phyloP scores from a whole-genome alignment of 92 coral and sea anemone species.

The Epizoanthus ramosus region DNA sequence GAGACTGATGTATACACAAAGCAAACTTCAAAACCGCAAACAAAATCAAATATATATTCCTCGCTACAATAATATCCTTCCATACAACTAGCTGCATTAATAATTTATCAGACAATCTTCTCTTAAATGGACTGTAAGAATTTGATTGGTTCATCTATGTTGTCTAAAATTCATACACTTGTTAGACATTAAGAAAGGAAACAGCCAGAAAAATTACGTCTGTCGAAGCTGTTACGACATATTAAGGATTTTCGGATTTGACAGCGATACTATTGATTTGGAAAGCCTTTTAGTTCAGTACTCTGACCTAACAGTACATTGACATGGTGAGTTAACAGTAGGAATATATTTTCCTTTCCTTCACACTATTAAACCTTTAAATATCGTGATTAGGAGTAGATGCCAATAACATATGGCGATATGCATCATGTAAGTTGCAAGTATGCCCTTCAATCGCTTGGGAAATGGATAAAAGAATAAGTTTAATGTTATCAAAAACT shows the following conservation, averaged over 20 bases:
- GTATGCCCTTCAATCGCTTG: background rate
- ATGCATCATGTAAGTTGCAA: background rate
- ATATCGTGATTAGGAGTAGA: background rate
- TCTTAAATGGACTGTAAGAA: background rate
- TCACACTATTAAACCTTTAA: background rate
- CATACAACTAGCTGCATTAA: background rate
- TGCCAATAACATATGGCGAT: background rate
- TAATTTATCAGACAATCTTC: background rate
- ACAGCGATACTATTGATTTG: background rate
- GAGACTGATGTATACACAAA: background rate
- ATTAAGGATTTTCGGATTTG: background rate
- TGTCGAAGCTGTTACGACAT: too few relatives aligned
- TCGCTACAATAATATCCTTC: background rate
- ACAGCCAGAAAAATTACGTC: too few relatives aligned
- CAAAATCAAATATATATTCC: constrained; percentile 2
- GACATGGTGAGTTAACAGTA: background rate
- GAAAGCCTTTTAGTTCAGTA: too few relatives aligned
- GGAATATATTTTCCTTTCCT: background rate
- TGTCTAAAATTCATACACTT: background rate
- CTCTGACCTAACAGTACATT: too few relatives aligned
- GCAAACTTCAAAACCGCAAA: background rate
- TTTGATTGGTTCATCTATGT: background rate
- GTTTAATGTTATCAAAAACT: too few relatives aligned
- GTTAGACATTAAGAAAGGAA: background rate
- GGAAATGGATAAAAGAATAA: too few relatives aligned